phyloP scores from a whole-genome alignment of 1,140 invertebrate species.

The Apolygus lucorum region DNA sequence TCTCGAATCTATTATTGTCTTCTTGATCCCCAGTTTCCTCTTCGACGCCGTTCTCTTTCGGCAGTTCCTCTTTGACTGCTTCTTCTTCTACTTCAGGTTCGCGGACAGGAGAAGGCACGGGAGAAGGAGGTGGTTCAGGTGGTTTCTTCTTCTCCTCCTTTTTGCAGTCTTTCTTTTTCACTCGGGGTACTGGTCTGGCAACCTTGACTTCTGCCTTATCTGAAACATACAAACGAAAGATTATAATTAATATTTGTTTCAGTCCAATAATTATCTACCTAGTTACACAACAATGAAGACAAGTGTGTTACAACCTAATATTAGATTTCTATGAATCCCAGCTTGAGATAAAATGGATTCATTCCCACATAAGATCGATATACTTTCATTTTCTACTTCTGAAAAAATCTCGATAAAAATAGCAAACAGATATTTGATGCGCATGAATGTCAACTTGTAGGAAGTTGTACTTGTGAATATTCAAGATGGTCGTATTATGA shows the following conservation, averaged over 20 bases:
- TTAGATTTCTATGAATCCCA: neutral
- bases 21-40: neutral
- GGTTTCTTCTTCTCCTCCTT: slow-evolving; percentile 18
- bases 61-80: slow-evolving; percentile 22
- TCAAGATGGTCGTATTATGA: too few species aligned
- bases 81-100: slow-evolving; percentile 2
- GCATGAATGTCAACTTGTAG: too few species aligned
- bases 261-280: too few species aligned
- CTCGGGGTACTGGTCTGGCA: slow-evolving; percentile 13
- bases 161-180: slow-evolving; percentile 22
- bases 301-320: neutral
- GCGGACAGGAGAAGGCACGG: neutral
- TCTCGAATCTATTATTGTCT: neutral
- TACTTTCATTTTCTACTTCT: neutral
- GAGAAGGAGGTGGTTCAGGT: neutral
- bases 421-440: too few species aligned
- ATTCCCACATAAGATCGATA: neutral
- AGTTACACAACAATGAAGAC: too few species aligned
- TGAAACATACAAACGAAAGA: slow-evolving; percentile 35
- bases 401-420: neutral
- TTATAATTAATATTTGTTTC: slow-evolving; percentile 28
- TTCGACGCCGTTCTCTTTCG: slow-evolving; percentile 17
- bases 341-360: neutral
- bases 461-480: too few species aligned
- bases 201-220: slow-evolving; percentile 27